Base-by-base conservation (phyloP, 2,888 invertebrate genomes). In the Alentia gelatinosa region DNA sequence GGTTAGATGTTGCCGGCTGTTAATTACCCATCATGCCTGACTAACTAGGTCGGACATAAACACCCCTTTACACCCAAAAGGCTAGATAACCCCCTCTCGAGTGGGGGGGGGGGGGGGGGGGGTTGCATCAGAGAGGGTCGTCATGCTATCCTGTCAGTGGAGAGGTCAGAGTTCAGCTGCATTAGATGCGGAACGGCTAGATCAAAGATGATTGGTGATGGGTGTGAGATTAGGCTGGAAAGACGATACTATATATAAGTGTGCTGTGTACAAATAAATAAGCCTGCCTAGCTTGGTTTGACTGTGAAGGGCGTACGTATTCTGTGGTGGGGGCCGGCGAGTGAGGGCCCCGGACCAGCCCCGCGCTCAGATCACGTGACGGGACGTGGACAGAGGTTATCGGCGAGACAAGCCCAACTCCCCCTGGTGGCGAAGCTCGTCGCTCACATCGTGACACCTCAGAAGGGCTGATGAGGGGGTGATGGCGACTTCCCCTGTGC, bases 61-160 rank as follows among this genome's bases (percentile, higher is more conserved):
- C n/a, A n/a, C n/a, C n/a, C n/a, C n/a, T n/a, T n/a, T n/a, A n/a
- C n/a, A n/a, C n/a, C n/a, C n/a, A n/a, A n/a, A n/a, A n/a, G n/a
- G n/a, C n/a, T n/a, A n/a, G n/a, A n/a, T n/a, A n/a, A n/a, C 56
- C 5, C 3, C 19, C 56, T n/a, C 3, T n/a, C 33, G 4, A 30
- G 74, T 74, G 30, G 26, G 74, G 5, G 74, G 74, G 74, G 74
- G 5, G 26, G 74, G 4, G 74, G 12, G 26, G 19, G 86, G 47
- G 86, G 50, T 47, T 42, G 50, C 47, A 47, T 42, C 86, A 86
- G 33, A 86, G 30, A 37, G 86, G 47, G 50, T 30, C n/a, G 33
- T 42, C 86, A 86, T 86, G 86, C 86, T 47, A 86, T 26, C 23
- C 47, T 86, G 86, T 86, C 86, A 86, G 19, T 86, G 47, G 4